Evolutionary conservation across 2,113 vertebrate species (phyloP), one percentile per base, ranked within the genome.

Genomic region (Cephalopholis sonnerati): DNA sequence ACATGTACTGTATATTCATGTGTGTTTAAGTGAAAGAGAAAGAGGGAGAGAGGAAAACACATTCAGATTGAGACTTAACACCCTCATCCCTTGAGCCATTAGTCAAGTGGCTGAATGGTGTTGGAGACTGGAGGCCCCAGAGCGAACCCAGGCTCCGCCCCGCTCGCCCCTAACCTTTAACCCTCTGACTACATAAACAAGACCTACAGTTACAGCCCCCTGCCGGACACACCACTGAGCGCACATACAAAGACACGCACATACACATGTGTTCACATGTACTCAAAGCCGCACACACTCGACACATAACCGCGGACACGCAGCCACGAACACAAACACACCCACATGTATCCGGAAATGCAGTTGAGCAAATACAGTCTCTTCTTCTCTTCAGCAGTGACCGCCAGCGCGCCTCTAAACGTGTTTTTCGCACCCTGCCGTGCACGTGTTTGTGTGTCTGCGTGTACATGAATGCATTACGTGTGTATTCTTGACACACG

Each of bases 181-280:
- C 94, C 94, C 87, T 69, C 79, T 8, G 36, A 91, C 90, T 90
- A 83, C 88, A 90, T 89, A 93, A 94, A 94, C 94, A 94, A 93
- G 91, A 91, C 90, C 90, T 93, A 90, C 88, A 93, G 91, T 91
- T 93, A 93, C 89, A 91, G 89, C 89, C 91, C 93, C 91, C 90
- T 87, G 92, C 93, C 24, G 91, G 90, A 85, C 87, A 85, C 87
- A 81, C 81, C 76, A 65, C 87, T 75, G 85, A 79, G 88, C 75
- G 54, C 84, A 89, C 88, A 93, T 89, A 85, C 79, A 79, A 87
- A 85, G 83, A 83, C 72, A 73, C 32, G 72, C 89, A 82, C 79
- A 11, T 54, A 78, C 82, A 87, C 91, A 87, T 62, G 82, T 89
- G 87, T 87, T 75, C 88, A 79, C 84, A 85, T 50, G 48, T 50